These are phyloP conservation scores for Microctenopoma lineatum DNA, from an alignment of 2,797 vertebrate genomes.

Conservation along the genomic window DNA sequence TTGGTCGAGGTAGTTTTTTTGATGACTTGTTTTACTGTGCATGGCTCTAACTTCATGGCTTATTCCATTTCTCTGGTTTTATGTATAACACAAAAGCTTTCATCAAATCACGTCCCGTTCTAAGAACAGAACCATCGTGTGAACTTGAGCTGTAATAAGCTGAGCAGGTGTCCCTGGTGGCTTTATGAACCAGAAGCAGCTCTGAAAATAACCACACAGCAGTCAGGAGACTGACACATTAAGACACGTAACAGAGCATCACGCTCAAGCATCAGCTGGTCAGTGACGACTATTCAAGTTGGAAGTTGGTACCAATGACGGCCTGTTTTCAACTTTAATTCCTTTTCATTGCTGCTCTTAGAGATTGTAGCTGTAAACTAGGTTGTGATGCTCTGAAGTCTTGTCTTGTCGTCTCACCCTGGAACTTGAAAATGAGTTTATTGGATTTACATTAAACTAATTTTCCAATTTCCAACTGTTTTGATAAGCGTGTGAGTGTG, in stretches of 20 bases:
- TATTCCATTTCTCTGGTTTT: background rate
- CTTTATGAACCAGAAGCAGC: background rate
- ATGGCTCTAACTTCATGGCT: no score
- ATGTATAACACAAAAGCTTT: constrained; percentile 20
- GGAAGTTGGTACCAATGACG: no score
- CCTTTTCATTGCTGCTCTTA: no score
- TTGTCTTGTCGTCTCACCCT: no score
- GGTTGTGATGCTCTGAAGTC: no score
- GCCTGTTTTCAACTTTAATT: no score
- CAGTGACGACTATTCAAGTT: background rate
- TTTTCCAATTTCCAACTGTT: no score
- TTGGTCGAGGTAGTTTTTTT: no score
- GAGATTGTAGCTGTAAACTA: no score
- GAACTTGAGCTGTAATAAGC: constrained; percentile 40
- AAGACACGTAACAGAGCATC: background rate
- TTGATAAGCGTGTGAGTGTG: no score
- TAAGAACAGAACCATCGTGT: constrained; percentile 16
- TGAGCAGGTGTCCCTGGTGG: constrained; percentile 11
- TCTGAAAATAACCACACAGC: constrained; percentile 40
- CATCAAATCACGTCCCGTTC: background rate
- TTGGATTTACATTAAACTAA: no score
- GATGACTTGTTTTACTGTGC: background rate
- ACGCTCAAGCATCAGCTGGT: background rate
- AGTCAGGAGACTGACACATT: background rate
- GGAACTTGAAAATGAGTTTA: no score